Evolutionary conservation across 2,888 invertebrate species (phyloP).

Genomic region (Polydrusus tereticollis): DNA sequence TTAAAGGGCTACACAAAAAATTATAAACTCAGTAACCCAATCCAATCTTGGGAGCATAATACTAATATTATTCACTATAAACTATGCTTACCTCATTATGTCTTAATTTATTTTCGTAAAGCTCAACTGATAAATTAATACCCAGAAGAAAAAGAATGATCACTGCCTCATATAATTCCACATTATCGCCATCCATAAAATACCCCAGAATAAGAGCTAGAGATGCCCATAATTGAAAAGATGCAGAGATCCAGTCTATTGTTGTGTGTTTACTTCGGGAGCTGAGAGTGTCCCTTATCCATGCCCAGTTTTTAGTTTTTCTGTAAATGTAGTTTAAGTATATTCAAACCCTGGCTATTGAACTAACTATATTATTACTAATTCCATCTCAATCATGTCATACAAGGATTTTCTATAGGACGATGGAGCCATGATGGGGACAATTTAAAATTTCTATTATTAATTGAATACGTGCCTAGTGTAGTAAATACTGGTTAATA

Average conservation of each 20-base stretch:
- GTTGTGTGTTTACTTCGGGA: conserved; percentile 74
- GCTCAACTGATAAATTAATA: conserved; percentile 72
- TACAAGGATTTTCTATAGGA: too few relatives aligned
- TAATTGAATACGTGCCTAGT: too few relatives aligned
- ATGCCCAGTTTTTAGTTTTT: conserved; percentile 64
- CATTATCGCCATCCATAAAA: conserved; percentile 54
- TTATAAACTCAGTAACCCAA: too few relatives aligned
- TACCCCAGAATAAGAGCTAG: conserved; percentile 66
- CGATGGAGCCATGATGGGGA: too few relatives aligned
- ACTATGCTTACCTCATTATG: conserved; percentile 67
- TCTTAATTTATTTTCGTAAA: conserved; percentile 76
- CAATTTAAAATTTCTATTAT: too few relatives aligned
- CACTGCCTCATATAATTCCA: conserved; percentile 69
- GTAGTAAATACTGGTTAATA: not conserved
- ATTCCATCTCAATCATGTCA: too few relatives aligned
- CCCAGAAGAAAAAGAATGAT: conserved; percentile 70
- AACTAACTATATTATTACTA: too few relatives aligned
- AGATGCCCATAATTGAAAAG: conserved; percentile 71
- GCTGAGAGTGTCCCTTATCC: conserved; percentile 70
- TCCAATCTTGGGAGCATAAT: too few relatives aligned
- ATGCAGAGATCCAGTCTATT: conserved; percentile 76
- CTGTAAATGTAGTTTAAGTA: conserved; percentile 61
- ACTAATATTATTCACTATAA: not conserved
- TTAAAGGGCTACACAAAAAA: not conserved
- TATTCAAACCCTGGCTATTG: too few relatives aligned